Percentiles rank a stretch among this genome's conserved stretches.
Conservation (phyloP, 1,140 invertebrate genomes). For the Samia ricini region DNA sequence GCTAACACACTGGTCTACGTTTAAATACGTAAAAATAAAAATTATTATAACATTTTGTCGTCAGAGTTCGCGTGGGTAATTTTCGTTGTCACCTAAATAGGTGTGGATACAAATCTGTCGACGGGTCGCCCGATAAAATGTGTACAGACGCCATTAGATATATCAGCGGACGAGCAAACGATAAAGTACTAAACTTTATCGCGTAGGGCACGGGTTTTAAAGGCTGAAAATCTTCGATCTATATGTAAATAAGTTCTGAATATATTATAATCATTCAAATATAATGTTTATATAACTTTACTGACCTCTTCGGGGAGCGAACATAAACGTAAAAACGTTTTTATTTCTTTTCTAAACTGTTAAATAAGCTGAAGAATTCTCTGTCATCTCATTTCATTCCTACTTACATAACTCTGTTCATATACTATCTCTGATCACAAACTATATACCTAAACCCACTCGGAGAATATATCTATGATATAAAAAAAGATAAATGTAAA, state of each 20-base stretch:
- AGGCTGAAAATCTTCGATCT: neutral
- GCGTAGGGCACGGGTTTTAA: neutral
- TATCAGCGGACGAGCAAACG: constrained; percentile 28
- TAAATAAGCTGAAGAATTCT: too few species aligned
- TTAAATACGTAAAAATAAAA: neutral
- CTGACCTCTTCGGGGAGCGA: neutral
- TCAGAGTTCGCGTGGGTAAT: neutral
- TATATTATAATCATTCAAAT: neutral
- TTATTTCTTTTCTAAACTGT: too few species aligned
- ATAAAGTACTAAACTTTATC: constrained; percentile 26
- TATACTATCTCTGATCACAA: too few species aligned
- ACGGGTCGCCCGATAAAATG: constrained; percentile 20
- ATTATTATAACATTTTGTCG: neutral
- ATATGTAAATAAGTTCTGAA: neutral
- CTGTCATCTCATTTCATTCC: too few species aligned
- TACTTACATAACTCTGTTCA: too few species aligned
- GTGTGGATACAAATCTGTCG: constrained; percentile 46
- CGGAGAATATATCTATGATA: too few species aligned
- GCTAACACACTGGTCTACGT: too few species aligned
- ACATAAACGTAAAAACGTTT: neutral
- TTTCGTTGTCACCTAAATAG: constrained; percentile 34
- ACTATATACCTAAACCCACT: too few species aligned
- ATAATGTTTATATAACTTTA: neutral
- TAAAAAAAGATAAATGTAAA: too few species aligned
- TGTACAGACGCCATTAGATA: constrained; percentile 30